phyloP scores from a whole-genome alignment of 2,113 vertebrate species.

The Bos javanicus region DNA sequence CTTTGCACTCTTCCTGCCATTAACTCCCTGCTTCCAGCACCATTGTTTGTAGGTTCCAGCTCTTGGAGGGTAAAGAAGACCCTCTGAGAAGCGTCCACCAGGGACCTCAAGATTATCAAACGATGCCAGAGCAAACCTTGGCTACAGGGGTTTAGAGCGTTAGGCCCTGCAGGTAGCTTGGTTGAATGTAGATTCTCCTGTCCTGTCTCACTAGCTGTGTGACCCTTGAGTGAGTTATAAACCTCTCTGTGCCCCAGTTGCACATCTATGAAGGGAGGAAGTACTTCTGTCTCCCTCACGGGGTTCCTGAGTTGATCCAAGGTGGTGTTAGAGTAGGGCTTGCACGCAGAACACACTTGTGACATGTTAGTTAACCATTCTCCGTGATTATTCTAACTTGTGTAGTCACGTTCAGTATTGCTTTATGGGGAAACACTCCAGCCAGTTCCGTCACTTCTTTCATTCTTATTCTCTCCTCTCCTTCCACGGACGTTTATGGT shows the following conservation, averaged over 20 bases:
- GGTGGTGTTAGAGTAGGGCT: background rate
- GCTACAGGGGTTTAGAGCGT: background rate
- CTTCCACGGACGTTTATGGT: fast-evolving
- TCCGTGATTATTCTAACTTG: background rate
- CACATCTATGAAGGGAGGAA: background rate
- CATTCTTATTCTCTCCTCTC: background rate
- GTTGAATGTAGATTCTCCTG: background rate
- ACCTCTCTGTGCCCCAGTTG: background rate
- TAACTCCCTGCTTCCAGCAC: background rate
- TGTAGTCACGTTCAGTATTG: background rate
- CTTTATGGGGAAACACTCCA: background rate
- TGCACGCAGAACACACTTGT: background rate
- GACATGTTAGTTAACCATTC: background rate
- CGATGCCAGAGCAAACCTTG: background rate
- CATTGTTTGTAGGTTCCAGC: background rate
- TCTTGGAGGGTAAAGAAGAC: background rate
- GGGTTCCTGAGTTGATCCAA: background rate
- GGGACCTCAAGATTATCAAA: background rate
- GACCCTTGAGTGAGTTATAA: background rate
- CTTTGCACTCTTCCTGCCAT: fast-evolving
- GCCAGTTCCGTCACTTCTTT: background rate
- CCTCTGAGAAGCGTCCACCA: background rate
- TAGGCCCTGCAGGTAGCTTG: background rate
- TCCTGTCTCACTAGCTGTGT: background rate
- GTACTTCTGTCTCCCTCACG: background rate